Percentiles rank a stretch among this genome's conserved stretches.
Evolutionary conservation across 2,113 vertebrate genomes (phyloP).

Genomic region (Sceloporus undulatus): DNA sequence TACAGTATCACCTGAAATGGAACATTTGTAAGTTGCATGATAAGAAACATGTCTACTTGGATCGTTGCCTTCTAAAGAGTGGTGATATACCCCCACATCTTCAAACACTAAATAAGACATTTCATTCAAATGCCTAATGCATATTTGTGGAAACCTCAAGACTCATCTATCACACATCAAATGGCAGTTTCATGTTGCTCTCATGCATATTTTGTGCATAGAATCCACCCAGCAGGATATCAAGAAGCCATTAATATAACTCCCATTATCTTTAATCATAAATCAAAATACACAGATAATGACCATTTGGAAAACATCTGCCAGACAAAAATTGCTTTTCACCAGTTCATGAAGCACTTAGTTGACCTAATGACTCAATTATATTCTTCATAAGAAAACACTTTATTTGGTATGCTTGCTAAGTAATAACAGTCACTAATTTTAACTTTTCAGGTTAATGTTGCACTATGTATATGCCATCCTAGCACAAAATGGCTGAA

Average conservation of each 20-base stretch:
- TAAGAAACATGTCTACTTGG: not conserved
- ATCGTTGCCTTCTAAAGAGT: conserved; percentile 14
- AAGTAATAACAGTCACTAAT: conserved; percentile 12
- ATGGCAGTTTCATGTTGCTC: conserved; percentile 14
- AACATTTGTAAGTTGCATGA: not conserved
- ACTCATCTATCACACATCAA: not conserved
- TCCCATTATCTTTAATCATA: conserved; percentile 28
- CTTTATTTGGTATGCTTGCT: conserved; percentile 11
- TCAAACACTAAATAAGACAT: conserved; percentile 3
- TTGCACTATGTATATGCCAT: not conserved
- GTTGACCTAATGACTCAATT: conserved; percentile 30
- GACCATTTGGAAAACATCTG: conserved; percentile 1
- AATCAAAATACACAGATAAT: conserved; percentile 21
- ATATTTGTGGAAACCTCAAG: conserved; percentile 11
- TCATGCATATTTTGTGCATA: conserved; percentile 9
- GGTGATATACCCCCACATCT: not conserved
- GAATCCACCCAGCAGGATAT: conserved; percentile 13
- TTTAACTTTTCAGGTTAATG: not conserved
- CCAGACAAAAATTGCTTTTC: conserved; percentile 30
- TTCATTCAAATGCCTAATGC: not conserved
- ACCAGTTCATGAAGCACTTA: conserved; percentile 23
- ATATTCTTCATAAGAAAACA: conserved; percentile 1
- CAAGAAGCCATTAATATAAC: conserved; percentile 16
- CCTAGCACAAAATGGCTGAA: not conserved
- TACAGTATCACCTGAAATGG: not conserved